Conservation (phyloP, 2,797 vertebrate genomes). For the Furcifer pardalis region DNA sequence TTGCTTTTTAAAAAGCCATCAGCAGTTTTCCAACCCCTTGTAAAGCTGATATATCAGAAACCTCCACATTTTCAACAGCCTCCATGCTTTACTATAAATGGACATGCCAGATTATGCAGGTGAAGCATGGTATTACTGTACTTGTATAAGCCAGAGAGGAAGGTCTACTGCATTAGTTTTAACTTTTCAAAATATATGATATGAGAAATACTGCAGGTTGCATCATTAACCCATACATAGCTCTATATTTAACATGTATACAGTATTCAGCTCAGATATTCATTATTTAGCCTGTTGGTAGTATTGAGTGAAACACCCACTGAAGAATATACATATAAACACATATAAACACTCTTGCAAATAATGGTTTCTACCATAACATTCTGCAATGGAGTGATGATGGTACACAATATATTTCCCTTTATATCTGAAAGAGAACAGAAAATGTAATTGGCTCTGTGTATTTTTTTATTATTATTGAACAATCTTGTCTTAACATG, state of each 20-base stretch:
- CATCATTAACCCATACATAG: neutral
- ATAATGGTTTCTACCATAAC: neutral
- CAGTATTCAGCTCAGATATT: neutral
- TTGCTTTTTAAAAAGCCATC: too few species aligned
- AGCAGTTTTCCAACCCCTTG: too few species aligned
- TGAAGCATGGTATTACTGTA: too few species aligned
- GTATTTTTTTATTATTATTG: neutral
- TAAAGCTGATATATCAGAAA: too few species aligned
- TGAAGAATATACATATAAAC: neutral
- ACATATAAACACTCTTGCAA: neutral
- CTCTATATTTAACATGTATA: neutral
- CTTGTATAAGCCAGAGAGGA: too few species aligned
- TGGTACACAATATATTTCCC: neutral
- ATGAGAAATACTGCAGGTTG: neutral
- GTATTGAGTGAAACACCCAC: too few species aligned
- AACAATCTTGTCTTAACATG: neutral
- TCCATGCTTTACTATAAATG: too few species aligned
- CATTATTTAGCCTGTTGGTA: neutral
- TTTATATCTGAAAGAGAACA: neutral
- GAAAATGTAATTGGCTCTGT: neutral
- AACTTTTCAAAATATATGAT: neutral
- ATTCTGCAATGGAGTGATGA: neutral
- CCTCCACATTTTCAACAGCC: too few species aligned
- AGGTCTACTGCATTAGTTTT: neutral
- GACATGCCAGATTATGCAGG: too few species aligned